These are phyloP conservation scores for Caenorhabditis sp. DNA, from an alignment of 2,888 invertebrate genomes.

Conservation along the genomic window DNA sequence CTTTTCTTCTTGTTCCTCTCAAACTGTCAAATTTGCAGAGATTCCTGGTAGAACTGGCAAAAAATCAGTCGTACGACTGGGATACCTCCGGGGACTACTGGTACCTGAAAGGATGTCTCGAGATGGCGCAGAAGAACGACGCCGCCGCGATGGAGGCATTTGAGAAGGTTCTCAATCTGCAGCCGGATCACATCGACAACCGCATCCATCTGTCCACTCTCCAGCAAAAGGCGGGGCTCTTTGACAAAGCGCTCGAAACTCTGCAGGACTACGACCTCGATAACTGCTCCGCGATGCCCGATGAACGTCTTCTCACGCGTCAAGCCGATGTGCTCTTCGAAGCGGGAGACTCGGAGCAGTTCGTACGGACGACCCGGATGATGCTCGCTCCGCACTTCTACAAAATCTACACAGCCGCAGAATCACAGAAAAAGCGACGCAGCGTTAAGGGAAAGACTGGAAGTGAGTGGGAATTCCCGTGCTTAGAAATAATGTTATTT, in stretches of 20 bases:
- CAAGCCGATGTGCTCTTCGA: conserved; percentile 75
- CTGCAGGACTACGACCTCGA: conserved; percentile 75
- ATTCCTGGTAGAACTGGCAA: conserved; percentile 7
- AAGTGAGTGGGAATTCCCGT: conserved; percentile 20
- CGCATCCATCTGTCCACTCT: conserved; percentile 74
- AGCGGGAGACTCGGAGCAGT: conserved; percentile 66
- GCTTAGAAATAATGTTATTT: too few relatives aligned
- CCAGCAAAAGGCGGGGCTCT: conserved; percentile 70
- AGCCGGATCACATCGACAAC: conserved; percentile 74
- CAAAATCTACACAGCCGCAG: conserved; percentile 54
- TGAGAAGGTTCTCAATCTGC: conserved; percentile 57
- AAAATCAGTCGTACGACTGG: conserved; percentile 5
- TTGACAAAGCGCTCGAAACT: conserved; percentile 72
- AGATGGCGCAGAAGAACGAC: conserved; percentile 55
- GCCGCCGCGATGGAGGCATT: conserved; percentile 66
- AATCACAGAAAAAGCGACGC: conserved; percentile 51
- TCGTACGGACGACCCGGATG: conserved; percentile 68
- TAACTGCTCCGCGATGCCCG: conserved; percentile 44
- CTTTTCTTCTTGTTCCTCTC: background rate
- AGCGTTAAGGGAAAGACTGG: conserved; percentile 24
- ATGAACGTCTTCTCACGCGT: conserved; percentile 74
- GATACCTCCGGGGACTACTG: conserved; percentile 31
- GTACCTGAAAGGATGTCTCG: conserved; percentile 47
- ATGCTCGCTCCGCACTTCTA: conserved; percentile 77
- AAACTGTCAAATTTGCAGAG: conserved; percentile 10